phyloP scores from a whole-genome alignment of 2,797 vertebrate genomes.

The Florisuga fusca region DNA sequence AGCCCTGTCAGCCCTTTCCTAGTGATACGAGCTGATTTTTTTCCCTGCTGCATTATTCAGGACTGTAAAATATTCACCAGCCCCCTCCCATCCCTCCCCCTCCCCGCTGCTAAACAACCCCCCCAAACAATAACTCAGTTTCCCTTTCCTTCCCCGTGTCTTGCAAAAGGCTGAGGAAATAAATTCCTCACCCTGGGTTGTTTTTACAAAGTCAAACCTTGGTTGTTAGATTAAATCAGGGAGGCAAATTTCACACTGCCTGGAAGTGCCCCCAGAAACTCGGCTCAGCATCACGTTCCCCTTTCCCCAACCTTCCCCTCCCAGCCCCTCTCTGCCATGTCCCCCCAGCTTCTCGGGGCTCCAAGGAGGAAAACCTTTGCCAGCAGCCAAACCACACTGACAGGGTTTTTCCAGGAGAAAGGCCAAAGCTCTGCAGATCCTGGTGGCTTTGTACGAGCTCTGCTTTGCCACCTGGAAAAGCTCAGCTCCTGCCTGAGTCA shows the following conservation, averaged over 20 bases:
- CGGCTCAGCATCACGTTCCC: neutral
- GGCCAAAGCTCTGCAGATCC: neutral
- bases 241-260: neutral
- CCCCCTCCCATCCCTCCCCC: neutral
- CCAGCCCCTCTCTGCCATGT: neutral
- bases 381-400: neutral
- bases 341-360: neutral
- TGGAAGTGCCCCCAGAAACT: neutral
- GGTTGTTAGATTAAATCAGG: neutral
- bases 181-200: neutral
- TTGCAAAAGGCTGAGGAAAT: neutral
- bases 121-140: neutral
- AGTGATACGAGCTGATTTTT: neutral
- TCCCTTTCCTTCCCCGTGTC: neutral
- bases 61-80: neutral
- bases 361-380: neutral
- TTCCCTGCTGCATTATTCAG: neutral
- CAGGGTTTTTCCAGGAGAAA: neutral
- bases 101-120: neutral
- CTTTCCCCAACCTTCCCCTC: neutral
- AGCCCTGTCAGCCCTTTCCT: neutral
- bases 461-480: rapidly evolving
- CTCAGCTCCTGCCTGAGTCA: neutral
- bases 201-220: neutral
- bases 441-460: neutral